These are phyloP conservation scores for Oasisia sp. DNA, from an alignment of 2,888 invertebrate species.

Conservation along the genomic window DNA sequence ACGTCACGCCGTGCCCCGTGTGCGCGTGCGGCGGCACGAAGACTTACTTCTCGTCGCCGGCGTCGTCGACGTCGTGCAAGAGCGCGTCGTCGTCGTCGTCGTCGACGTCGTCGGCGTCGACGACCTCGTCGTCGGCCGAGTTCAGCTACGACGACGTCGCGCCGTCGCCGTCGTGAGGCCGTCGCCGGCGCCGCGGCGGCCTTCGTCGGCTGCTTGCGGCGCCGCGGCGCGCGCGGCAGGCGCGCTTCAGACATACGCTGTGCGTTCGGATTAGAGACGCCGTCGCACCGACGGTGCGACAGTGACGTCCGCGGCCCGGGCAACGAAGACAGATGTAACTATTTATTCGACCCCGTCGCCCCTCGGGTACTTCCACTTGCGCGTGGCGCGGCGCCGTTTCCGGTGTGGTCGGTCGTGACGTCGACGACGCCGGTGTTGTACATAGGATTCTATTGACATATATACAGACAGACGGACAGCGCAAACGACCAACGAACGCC, in stretches of 20 bases:
- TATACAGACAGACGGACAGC: neutral
- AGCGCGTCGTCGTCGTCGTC: slow-evolving; percentile 5
- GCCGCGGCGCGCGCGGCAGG: neutral
- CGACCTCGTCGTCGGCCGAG: neutral
- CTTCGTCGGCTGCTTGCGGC: neutral
- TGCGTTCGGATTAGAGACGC: neutral
- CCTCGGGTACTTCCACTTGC: neutral
- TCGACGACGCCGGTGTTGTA: neutral
- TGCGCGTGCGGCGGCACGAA: slow-evolving; percentile 18
- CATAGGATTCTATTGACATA: neutral
- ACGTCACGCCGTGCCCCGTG: neutral
- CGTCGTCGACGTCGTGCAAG: slow-evolving; percentile 22
- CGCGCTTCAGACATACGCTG: neutral
- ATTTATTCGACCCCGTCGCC: neutral
- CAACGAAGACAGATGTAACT: neutral
- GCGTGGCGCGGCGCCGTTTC: neutral
- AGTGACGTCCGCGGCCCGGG: neutral
- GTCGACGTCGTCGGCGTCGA: neutral
- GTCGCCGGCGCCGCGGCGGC: neutral
- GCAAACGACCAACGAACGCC: neutral
- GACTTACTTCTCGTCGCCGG: slow-evolving; percentile 23
- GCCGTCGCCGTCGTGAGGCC: slow-evolving; percentile 5
- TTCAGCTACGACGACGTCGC: slow-evolving; percentile 12
- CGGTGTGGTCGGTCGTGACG: neutral
- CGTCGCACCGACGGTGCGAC: neutral